Conservation (phyloP, 2,888 invertebrate species). For the Tetranychus truncatus region DNA sequence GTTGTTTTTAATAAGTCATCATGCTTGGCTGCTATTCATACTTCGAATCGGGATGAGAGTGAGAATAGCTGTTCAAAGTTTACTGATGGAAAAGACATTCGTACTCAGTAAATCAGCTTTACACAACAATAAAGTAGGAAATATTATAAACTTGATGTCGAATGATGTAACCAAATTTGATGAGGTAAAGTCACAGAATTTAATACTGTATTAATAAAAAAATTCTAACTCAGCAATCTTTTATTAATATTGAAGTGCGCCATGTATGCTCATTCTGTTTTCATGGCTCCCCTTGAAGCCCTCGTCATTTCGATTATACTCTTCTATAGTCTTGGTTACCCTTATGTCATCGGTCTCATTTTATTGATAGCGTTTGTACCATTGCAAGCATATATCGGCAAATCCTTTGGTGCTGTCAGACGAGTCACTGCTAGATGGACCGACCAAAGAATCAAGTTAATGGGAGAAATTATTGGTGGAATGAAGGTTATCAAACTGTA, state of each 20-base stretch:
- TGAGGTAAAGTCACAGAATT: not conserved
- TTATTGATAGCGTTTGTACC: conserved; percentile 60
- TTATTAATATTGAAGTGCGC: not conserved
- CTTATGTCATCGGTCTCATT: conserved; percentile 54
- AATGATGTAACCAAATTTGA: conserved; percentile 7
- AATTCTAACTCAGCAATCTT: not conserved
- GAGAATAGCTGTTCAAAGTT: not conserved
- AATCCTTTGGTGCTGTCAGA: conserved; percentile 13
- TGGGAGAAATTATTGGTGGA: conserved; percentile 83
- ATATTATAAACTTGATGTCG: conserved; percentile 6
- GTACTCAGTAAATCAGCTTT: conserved; percentile 2
- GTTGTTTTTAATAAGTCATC: not conserved
- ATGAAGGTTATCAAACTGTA: conserved; percentile 90
- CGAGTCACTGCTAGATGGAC: conserved; percentile 62
- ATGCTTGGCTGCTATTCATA: not conserved
- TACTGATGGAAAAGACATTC: conserved; percentile 7
- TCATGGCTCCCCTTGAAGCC: conserved; percentile 48
- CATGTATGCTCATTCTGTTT: not conserved
- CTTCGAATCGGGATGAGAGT: conserved; percentile 9
- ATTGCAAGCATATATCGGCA: conserved; percentile 44
- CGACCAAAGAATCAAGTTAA: conserved; percentile 70
- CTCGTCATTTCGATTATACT: conserved; percentile 59
- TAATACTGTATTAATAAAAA: not conserved
- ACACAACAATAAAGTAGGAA: not conserved
- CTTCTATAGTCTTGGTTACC: conserved; percentile 52